These are phyloP conservation scores for Aplidium turbinatum DNA, from an alignment of 23 tunicate genomes.

Conservation along the genomic window DNA sequence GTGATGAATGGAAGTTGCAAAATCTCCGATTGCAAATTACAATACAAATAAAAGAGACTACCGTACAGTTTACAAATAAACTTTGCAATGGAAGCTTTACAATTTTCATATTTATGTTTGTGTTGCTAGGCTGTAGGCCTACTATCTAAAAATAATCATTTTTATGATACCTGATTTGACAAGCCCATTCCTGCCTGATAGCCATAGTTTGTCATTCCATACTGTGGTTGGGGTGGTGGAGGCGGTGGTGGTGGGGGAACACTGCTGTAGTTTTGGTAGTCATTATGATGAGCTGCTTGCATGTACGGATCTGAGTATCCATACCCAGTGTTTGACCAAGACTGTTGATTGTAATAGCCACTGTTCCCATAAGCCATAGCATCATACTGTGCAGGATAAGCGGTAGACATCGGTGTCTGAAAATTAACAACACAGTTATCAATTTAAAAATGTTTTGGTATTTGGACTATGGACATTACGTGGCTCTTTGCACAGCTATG, in stretches of 20 bases:
- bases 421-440: too few relatives aligned
- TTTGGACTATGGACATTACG: too few relatives aligned
- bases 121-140: not conserved
- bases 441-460: too few relatives aligned
- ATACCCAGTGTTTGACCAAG: conserved; percentile 21
- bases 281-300: not conserved
- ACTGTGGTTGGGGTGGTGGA: conserved; percentile 22
- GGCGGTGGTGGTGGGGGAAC: conserved; percentile 29
- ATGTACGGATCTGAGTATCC: not conserved
- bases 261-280: not conserved
- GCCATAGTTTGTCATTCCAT: not conserved
- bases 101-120: too few relatives aligned
- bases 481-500: too few relatives aligned
- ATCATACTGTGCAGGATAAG: conserved; percentile 8
- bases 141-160: not conserved
- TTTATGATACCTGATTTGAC: not conserved
- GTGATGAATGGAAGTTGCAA: too few relatives aligned
- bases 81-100: too few relatives aligned
- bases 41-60: too few relatives aligned
- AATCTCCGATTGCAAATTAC: too few relatives aligned
- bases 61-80: too few relatives aligned
- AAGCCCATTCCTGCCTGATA: not conserved
- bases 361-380: not conserved
- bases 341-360: not conserved
- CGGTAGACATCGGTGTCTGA: too few relatives aligned